Base-by-base conservation (phyloP, 2,797 vertebrate species). In the Choloepus didactylus region DNA sequence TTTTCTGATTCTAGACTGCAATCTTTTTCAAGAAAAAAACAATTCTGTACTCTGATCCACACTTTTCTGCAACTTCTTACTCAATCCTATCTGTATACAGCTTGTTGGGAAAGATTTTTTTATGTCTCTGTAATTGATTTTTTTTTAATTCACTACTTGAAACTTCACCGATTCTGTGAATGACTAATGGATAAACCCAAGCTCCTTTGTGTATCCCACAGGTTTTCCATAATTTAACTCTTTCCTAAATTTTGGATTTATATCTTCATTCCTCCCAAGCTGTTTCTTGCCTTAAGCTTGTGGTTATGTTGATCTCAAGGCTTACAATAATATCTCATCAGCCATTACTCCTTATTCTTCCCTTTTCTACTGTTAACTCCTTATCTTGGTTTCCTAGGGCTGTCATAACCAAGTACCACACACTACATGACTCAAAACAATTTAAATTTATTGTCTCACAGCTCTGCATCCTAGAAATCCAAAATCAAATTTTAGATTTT, bases 251-350 rank as follows among this genome's bases (percentile, higher is more conserved):
- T 59, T 38, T 72, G 56, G 31, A 38, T 90, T 85, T 75, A 51
- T 72, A n/a, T 80, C 14, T 60, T 56, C 1, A 35, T 83, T 93
- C 10, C 18, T 87, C 2, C 3, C 12, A 66, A 75, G 23, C 19
- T 94, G 54, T 72, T 95, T 92, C 72, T 62, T 81, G 87, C 75
- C 46, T 96, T 41, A 29, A 6, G 94, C 25, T 44, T 89, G 83
- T 54, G n/a, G 72, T 85, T 19, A 29, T 31, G 27, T 60, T 60
- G 56, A 66, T 90, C 6, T 18, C 35, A 46, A 0, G 4, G 29
- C 51, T 56, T 82, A 35, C 29, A 18, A 0, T 51, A 2, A 64
- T 88, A 4, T 79, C n/a, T 83, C 44, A 51, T 66, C 31, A 62
- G 23, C 23, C 1, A 60, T 19, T 6, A 10, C 10, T 38, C 31